Evolutionary conservation across 2,797 vertebrate genomes (phyloP).

Genomic region (Caiman crocodilus): DNA sequence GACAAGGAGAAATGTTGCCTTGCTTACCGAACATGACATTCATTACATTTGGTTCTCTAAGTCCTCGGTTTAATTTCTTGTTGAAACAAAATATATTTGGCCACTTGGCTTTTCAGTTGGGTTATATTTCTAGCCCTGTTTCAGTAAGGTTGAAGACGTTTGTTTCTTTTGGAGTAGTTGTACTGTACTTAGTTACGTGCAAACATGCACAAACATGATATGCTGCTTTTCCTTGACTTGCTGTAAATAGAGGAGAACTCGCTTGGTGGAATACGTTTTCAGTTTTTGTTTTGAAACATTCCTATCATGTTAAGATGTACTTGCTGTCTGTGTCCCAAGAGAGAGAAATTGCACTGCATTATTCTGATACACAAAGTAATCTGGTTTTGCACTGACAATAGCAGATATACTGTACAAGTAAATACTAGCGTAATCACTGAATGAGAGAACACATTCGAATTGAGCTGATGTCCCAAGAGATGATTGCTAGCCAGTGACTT

Average conservation of each 20-base stretch:
- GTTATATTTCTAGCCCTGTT: conserved; percentile 52
- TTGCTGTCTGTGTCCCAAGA: conserved; percentile 59
- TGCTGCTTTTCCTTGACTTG: conserved; percentile 55
- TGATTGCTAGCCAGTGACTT: conserved; percentile 27
- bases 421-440: conserved; percentile 10
- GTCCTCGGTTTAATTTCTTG: conserved; percentile 6
- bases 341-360: conserved; percentile 52
- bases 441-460: conserved; percentile 17
- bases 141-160: conserved; percentile 28
- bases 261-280: conserved; percentile 57
- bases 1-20: conserved; percentile 28
- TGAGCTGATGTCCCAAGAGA: conserved; percentile 22
- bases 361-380: conserved; percentile 19
- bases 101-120: conserved; percentile 24
- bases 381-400: conserved; percentile 59
- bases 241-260: conserved; percentile 23
- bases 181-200: conserved; percentile 55
- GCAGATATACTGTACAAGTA: conserved; percentile 1
- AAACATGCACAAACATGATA: conserved; percentile 37
- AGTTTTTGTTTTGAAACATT: conserved; percentile 75
- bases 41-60: conserved; percentile 36
- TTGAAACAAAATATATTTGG: neutral
- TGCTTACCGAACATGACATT: conserved; percentile 7
- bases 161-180: conserved; percentile 57
- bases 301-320: conserved; percentile 54